These are phyloP conservation scores for Tachyglossus aculeatus DNA, from an alignment of 2,797 vertebrate species.

Conservation along the genomic window DNA sequence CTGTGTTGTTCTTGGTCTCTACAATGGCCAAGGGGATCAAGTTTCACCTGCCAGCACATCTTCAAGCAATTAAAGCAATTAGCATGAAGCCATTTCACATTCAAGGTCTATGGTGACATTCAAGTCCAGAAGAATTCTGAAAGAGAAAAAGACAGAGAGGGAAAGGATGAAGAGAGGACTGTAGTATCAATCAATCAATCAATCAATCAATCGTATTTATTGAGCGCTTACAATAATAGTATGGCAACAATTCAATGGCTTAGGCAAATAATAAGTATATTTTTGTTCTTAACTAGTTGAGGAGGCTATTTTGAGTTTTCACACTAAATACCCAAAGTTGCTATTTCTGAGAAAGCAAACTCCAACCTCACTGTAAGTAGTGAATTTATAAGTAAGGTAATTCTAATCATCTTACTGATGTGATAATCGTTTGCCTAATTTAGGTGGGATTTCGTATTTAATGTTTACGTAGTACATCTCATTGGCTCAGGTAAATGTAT, in stretches of 20 bases:
- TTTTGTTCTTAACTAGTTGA: constrained; percentile 42
- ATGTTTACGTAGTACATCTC: constrained; percentile 62
- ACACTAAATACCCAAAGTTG: constrained; percentile 46
- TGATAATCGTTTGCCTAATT: constrained; percentile 52
- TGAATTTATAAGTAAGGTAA: constrained; percentile 18
- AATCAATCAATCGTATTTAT: no score
- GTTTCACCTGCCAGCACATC: constrained; percentile 95
- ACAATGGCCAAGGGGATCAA: constrained; percentile 83
- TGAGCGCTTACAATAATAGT: no score
- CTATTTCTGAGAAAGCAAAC: constrained; percentile 36
- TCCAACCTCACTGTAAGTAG: no score
- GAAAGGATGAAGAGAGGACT: neutral
- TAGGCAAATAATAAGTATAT: constrained; percentile 61
- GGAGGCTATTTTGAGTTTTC: constrained; percentile 41
- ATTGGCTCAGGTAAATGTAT: constrained; percentile 56
- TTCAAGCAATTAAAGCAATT: constrained; percentile 95
- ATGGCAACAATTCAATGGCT: constrained; percentile 28
- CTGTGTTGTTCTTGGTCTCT: constrained; percentile 78
- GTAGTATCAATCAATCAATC: neutral
- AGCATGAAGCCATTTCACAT: constrained; percentile 87
- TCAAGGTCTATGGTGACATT: constrained; percentile 87
- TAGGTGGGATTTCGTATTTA: constrained; percentile 63
- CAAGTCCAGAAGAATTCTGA: constrained; percentile 75
- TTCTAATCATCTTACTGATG: constrained; percentile 8
- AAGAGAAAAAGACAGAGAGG: constrained; percentile 40